Conservation (phyloP, 1,140 invertebrate species). For the Drosophila persimilis region DNA sequence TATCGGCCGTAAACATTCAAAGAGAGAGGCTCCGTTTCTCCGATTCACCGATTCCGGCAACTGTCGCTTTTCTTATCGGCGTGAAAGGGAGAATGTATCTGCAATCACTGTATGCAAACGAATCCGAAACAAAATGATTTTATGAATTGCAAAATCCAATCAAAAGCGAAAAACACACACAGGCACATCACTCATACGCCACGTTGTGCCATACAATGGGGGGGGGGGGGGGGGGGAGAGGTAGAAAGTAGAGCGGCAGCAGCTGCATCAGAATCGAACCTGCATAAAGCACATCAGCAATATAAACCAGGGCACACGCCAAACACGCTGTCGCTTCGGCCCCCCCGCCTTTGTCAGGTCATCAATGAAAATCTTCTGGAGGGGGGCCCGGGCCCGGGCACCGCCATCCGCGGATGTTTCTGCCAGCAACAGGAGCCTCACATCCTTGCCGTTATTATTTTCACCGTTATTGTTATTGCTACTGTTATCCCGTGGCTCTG, state of each 20-base stretch:
- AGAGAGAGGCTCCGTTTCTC: too few species aligned
- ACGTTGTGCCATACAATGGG: conserved; percentile 17
- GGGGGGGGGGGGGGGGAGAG: not conserved
- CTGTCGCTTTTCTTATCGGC: too few species aligned
- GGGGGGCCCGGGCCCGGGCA: conserved; percentile 18
- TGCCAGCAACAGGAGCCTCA: conserved; percentile 43
- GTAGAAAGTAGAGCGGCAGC: conserved; percentile 34
- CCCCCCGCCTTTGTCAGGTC: conserved; percentile 47
- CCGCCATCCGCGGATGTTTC: conserved; percentile 2
- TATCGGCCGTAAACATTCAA: conserved; percentile 14
- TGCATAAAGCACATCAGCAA: conserved; percentile 67
- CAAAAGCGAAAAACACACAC: conserved; percentile 21
- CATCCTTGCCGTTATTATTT: conserved; percentile 56
- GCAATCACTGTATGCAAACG: too few species aligned
- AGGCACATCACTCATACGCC: conserved; percentile 48
- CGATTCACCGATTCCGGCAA: too few species aligned
- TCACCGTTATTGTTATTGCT: conserved; percentile 30
- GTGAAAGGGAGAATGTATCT: too few species aligned
- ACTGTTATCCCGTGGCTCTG: conserved; percentile 14
- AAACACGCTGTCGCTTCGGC: conserved; percentile 20
- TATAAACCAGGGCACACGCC: conserved; percentile 76
- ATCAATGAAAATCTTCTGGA: conserved; percentile 71
- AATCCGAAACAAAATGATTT: conserved; percentile 1
- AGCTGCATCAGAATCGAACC: conserved; percentile 51
- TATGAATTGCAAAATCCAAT: conserved; percentile 16